Percentiles rank a stretch among this genome's conserved stretches.
Evolutionary conservation across 64 coral and sea anemone genomes (phyloP).

Genomic region (Montipora capricornis): DNA sequence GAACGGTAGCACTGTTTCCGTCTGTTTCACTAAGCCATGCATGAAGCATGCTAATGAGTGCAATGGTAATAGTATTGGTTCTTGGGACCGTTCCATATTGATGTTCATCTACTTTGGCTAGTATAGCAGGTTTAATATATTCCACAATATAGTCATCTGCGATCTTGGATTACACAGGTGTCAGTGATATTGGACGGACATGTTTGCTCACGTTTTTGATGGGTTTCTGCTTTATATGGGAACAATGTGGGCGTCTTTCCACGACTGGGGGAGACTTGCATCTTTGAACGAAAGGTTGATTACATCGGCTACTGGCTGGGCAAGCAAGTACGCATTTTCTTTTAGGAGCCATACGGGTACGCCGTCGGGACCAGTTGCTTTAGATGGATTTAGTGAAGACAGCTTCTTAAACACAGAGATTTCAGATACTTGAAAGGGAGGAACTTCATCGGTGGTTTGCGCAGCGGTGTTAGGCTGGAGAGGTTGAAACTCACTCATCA

Average conservation of each 20-base stretch:
- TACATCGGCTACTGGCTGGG: not conserved
- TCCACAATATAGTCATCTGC: slow-evolving; percentile 1
- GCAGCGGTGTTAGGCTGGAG: not conserved
- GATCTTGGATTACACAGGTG: slow-evolving; percentile 25
- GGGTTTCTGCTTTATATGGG: not conserved
- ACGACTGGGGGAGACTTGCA: not conserved
- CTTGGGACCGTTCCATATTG: too few species aligned
- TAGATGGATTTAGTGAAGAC: slow-evolving; percentile 8
- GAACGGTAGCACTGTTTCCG: too few species aligned
- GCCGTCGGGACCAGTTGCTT: slow-evolving; percentile 6
- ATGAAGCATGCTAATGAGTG: too few species aligned
- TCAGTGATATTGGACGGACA: slow-evolving; percentile 37
- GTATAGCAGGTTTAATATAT: too few species aligned
- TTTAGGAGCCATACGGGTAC: slow-evolving; percentile 2
- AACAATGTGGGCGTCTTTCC: slow-evolving; percentile 9
- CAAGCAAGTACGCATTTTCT: slow-evolving; percentile 32
- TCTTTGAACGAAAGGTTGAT: not conserved
- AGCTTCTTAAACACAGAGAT: slow-evolving; percentile 18
- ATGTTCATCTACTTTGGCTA: too few species aligned
- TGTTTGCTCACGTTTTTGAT: slow-evolving; percentile 9
- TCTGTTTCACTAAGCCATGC: too few species aligned
- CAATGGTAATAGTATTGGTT: too few species aligned
- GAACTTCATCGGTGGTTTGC: not conserved
- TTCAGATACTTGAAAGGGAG: not conserved
- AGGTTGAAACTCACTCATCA: slow-evolving; percentile 11